Conservation (phyloP, 2,888 invertebrate genomes). For the Neoitamus cyanurus region DNA sequence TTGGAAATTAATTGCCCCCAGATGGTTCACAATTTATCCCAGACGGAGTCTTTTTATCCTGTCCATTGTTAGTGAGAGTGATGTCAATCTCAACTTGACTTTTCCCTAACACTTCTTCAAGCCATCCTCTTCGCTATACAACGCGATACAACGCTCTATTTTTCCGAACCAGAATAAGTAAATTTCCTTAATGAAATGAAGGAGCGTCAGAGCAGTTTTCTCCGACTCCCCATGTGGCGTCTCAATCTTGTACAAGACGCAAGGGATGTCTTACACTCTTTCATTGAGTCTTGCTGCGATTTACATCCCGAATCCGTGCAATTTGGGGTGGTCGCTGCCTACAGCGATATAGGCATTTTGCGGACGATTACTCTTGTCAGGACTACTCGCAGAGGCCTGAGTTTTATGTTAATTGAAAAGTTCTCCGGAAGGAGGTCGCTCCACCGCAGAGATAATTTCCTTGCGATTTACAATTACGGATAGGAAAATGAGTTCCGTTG, state of each 20-base stretch:
- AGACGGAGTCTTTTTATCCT: neutral
- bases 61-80: neutral
- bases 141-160: neutral
- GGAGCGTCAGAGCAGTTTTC: neutral
- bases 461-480: neutral
- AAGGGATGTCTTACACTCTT: neutral
- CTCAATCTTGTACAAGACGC: neutral
- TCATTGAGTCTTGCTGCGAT: constrained; percentile 18
- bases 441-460: neutral
- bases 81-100: neutral
- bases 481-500: constrained; percentile 17
- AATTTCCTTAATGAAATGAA: neutral
- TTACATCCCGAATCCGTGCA: constrained; percentile 21
- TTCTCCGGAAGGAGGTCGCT: neutral
- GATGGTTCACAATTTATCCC: constrained; percentile 25
- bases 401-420: constrained; percentile 37
- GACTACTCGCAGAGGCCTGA: neutral
- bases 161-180: neutral
- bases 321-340: constrained; percentile 5
- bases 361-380: constrained; percentile 19
- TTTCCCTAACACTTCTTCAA: neutral
- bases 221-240: neutral
- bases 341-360: constrained; percentile 21
- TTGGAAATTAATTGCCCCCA: constrained; percentile 45
- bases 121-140: neutral